Evolutionary conservation across 92 coral and sea anemone genomes (phyloP).

Genomic region (Zoanthus sociatus): DNA sequence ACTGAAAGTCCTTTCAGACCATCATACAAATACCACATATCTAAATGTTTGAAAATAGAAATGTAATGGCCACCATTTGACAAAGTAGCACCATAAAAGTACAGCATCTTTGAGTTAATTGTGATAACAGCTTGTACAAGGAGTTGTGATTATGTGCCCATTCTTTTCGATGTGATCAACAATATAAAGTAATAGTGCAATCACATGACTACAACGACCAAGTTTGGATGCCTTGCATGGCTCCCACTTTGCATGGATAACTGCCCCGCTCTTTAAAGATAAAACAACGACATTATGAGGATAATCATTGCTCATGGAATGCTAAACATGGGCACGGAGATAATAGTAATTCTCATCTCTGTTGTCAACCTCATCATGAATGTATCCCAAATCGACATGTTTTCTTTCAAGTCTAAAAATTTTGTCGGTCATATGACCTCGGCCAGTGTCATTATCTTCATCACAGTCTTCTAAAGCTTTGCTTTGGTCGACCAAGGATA

Average conservation of each 20-base stretch:
- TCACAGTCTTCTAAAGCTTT: neutral
- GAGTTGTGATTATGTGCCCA: slow-evolving; percentile 29
- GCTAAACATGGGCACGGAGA: neutral
- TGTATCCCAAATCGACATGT: slow-evolving; percentile 42
- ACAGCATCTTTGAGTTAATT: too few species aligned
- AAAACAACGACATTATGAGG: slow-evolving; percentile 56
- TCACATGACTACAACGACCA: slow-evolving; percentile 64
- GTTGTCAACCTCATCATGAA: neutral
- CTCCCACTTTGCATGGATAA: slow-evolving; percentile 57
- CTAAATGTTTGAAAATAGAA: neutral
- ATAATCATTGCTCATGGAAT: slow-evolving; percentile 45
- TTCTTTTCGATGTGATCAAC: slow-evolving; percentile 36
- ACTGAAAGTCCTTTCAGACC: neutral
- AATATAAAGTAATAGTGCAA: slow-evolving; percentile 48
- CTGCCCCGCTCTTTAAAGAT: slow-evolving; percentile 60
- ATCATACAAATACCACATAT: neutral
- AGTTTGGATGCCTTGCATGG: slow-evolving; percentile 62
- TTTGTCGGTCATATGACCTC: neutral
- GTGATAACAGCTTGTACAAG: slow-evolving; percentile 40
- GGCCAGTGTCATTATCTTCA: neutral
- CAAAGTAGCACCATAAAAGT: too few species aligned
- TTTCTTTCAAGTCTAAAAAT: slow-evolving; percentile 43
- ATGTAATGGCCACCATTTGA: too few species aligned
- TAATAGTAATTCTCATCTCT: neutral
- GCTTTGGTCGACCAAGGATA: neutral